Evolutionary conservation across 1,140 invertebrate species (phyloP), one percentile per base, ranked within the genome.

Genomic region (Pogonus chalceus): DNA sequence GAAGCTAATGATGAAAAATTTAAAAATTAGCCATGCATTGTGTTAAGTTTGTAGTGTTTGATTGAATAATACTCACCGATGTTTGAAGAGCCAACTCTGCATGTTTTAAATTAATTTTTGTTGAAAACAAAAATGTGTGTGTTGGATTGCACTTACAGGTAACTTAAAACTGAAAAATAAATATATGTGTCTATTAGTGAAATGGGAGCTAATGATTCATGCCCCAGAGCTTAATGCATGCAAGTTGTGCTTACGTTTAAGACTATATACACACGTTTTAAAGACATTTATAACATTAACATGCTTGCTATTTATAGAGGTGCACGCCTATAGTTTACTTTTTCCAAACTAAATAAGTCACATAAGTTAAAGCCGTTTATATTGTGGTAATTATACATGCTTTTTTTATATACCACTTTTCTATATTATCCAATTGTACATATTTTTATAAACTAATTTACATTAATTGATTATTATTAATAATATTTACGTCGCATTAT

Each of bases 91-190:
- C 20, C 7, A 2, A 23, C 14, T 22, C 4, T 22, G 23, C 20
- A 22, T 31, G 18, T 20, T 12, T 18, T 7, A 31, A 43, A 49
- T 49, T 47, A 43, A 7, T 9, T 14, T 18, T 54, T 2, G 20
- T 16, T 49, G 23, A 52, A 20, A 51, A 31, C 35, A 49, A 49
- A 53, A 35, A 48, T 49, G 31, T 48, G 31, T 20, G 39, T 54
- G 35, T 48, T 52, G 46, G 48, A 65, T 65, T 65, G 64, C 62
- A 62, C 62, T 66, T 68, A 68, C 60, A 68, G 65, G 66, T 68
- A 68, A 68, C 66, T 68, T 68, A 65, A 65, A 64, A 65, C 64
- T 65, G 64, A 60, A 65, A 65, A 23, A 49, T 43, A 49, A 18
- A 51, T 16, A 37, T 22, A 53, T 52, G 16, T 10, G 35, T n/a